Percentiles rank a stretch among this genome's conserved stretches.
phyloP scores from a whole-genome alignment of 2,113 vertebrate genomes.

The Azemiops feae region DNA sequence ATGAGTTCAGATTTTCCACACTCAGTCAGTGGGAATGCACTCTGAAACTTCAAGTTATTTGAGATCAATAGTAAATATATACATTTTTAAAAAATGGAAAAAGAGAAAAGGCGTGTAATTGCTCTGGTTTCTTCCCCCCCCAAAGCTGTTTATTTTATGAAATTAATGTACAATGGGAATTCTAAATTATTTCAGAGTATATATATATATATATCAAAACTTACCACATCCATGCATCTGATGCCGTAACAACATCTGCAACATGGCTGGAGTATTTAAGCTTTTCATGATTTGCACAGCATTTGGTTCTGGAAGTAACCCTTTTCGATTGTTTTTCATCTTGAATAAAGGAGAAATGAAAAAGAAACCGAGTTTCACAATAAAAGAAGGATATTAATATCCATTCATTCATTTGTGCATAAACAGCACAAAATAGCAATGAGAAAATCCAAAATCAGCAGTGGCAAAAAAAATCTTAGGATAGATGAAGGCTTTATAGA shows the following conservation, averaged over 20 bases:
- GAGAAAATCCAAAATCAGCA: not conserved
- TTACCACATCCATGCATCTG: slow-evolving; percentile 79
- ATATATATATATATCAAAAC: not conserved
- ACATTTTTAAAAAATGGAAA: not conserved
- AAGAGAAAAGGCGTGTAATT: not conserved
- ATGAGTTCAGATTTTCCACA: not conserved
- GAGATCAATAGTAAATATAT: not conserved
- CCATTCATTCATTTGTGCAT: not conserved
- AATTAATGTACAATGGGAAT: not conserved
- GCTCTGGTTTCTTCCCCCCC: not conserved
- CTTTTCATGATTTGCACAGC: slow-evolving; percentile 91
- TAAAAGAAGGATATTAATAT: not conserved
- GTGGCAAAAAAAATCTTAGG: not conserved
- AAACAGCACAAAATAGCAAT: not conserved
- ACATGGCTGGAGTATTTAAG: slow-evolving; percentile 90
- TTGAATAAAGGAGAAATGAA: slow-evolving; percentile 62
- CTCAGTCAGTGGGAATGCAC: not conserved
- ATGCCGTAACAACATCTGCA: slow-evolving; percentile 91
- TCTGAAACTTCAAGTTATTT: not conserved
- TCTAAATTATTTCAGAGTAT: not conserved
- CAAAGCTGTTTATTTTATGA: not conserved
- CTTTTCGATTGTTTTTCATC: slow-evolving; percentile 91
- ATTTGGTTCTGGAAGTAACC: slow-evolving; percentile 91
- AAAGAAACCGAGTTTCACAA: slow-evolving; percentile 22
- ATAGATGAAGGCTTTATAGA: not conserved